Base-by-base conservation (phyloP, 2,888 invertebrate genomes). In the Microctonus aethiopoides region DNA sequence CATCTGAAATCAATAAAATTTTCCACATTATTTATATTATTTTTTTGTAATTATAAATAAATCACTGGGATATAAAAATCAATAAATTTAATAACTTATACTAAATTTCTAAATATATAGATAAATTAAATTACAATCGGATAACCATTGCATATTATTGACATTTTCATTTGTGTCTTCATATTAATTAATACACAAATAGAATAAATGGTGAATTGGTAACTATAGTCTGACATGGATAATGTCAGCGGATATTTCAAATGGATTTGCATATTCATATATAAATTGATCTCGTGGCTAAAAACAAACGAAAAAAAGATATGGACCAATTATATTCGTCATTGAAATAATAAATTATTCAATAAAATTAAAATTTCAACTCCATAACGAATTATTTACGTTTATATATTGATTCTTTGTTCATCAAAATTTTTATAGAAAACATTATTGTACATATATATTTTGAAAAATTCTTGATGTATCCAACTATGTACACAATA, bases 1-100 rank as follows among this genome's bases (percentile, higher is more conserved):
- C 80, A 78, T 85, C 84, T 84, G 79, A 71, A 83, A 84, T 73
- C 76, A 72, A 73, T 71, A 46, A 70, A 57, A 46, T 39, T 24
- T 24, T 29, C 3, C 20, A 61, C 9, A 39, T 39, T 20, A 7
- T 46, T 20, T 7, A 29, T 1, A 46, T 20, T 46, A 5, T 0
- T 7, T 6, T 46, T 20, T 16, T 7, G 4, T 7, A 2, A n/a
- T 16, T 20, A 6, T 6, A 9, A n/a, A 39, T 29, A n/a, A n/a
- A n/a, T n/a, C n/a, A n/a, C n/a, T n/a, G n/a, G n/a, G n/a, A 34
- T 1, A 13, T 4, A 16, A 29, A 51, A 24, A 32, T 22, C 24
- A 20, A 64, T 16, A 9, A 32, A 13, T 46, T n/a, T n/a, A n/a
- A 20, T 32, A 29, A 26, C 24, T 3, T 46, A 13, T 41, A 5